Conservation (phyloP, 2,797 vertebrate genomes). For the Molossus alvarezi region DNA sequence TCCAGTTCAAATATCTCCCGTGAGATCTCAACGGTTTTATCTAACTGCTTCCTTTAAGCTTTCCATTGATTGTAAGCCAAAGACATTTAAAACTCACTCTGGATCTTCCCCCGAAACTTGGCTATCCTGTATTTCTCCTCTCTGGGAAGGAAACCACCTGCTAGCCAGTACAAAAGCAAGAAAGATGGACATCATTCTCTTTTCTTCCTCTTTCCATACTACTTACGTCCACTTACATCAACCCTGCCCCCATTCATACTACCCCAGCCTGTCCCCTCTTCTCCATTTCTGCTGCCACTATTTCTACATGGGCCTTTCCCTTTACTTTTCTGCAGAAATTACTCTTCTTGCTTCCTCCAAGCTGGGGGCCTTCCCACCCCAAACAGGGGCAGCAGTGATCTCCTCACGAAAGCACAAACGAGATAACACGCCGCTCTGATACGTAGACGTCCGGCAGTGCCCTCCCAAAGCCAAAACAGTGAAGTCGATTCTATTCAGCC, state of each 20-base stretch:
- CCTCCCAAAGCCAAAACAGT: neutral
- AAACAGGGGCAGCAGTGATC: neutral
- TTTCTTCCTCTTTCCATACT: neutral
- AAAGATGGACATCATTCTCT: neutral
- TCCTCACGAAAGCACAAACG: neutral
- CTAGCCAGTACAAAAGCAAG: neutral
- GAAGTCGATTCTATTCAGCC: neutral
- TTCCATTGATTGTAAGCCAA: neutral
- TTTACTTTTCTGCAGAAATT: neutral
- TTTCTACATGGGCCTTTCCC: neutral
- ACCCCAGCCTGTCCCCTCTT: neutral
- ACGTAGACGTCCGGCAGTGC: neutral
- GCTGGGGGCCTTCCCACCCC: neutral
- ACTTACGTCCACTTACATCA: neutral
- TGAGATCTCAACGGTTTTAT: neutral
- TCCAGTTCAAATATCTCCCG: neutral
- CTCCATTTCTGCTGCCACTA: neutral
- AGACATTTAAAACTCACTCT: neutral
- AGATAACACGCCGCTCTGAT: neutral
- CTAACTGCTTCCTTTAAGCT: neutral
- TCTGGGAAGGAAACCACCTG: neutral
- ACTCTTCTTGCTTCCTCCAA: neutral
- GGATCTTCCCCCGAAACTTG: neutral
- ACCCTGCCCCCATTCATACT: neutral
- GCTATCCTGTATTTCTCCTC: slow-evolving; percentile 1